Conservation (phyloP, 2,113 vertebrate species). For the Prochilodus magdalenae region DNA sequence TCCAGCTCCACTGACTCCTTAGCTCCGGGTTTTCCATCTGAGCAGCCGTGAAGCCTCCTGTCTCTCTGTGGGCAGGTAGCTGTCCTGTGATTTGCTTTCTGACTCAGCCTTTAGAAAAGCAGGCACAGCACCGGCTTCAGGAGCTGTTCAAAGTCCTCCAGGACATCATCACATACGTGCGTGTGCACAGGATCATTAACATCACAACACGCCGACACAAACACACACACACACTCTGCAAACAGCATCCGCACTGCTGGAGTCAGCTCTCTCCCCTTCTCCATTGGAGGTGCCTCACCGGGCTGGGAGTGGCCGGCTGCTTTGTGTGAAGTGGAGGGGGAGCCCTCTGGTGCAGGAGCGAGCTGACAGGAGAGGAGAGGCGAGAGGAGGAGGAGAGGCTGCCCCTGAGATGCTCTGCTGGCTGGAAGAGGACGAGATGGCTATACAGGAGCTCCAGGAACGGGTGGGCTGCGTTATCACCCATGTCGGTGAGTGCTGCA, state of each 20-base stretch:
- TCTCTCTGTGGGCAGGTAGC: conserved; percentile 78
- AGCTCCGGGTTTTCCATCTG: conserved; percentile 72
- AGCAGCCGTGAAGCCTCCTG: conserved; percentile 62
- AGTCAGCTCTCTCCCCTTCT: neutral
- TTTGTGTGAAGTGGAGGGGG: conserved; percentile 69
- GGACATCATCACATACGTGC: conserved; percentile 12
- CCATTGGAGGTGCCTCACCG: conserved; percentile 58
- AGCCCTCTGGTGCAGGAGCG: conserved; percentile 56
- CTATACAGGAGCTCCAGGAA: conserved; percentile 88
- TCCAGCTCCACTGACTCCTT: conserved; percentile 58
- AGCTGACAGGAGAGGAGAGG: conserved; percentile 4
- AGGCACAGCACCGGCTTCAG: conserved; percentile 21
- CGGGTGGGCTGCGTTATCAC: conserved; percentile 90
- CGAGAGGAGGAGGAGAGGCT: conserved; percentile 55
- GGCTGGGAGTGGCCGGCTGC: conserved; percentile 77
- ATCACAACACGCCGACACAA: neutral
- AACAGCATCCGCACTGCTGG: neutral
- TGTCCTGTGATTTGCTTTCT: conserved; percentile 69
- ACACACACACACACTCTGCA: neutral
- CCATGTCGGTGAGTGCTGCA: conserved; percentile 86
- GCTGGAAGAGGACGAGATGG: conserved; percentile 93
- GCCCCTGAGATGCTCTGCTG: conserved; percentile 89
- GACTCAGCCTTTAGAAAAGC: conserved; percentile 53
- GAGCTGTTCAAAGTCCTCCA: conserved; percentile 25
- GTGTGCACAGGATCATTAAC: conserved; percentile 29